Evolutionary conservation across 2,113 vertebrate genomes (phyloP).

Genomic region (Motacilla tschutschensis): DNA sequence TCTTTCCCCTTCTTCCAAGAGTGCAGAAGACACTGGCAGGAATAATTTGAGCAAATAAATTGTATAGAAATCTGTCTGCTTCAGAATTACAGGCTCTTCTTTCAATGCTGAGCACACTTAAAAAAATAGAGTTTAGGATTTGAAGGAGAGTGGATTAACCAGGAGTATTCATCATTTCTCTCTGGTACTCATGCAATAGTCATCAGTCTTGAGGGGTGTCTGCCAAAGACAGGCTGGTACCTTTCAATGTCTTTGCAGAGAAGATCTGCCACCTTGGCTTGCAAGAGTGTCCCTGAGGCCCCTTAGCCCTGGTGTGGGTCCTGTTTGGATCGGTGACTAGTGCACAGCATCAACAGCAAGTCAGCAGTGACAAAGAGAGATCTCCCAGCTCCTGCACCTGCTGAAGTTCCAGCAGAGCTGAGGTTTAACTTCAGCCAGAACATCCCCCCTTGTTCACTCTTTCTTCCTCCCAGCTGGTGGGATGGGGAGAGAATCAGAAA

Average conservation of each 20-base stretch:
- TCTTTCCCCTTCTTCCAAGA: conserved; percentile 12
- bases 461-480: background rate
- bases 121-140: background rate
- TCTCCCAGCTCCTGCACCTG: background rate
- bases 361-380: background rate
- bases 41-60: conserved; percentile 18
- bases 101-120: background rate
- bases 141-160: background rate
- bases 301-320: background rate
- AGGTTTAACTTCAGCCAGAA: background rate
- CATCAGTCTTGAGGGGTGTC: background rate
- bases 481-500: background rate
- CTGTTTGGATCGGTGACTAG: background rate
- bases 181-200: background rate
- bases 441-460: background rate
- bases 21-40: background rate
- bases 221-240: background rate
- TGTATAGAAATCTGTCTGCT: conserved; percentile 11
- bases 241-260: background rate
- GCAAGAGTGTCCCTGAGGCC: background rate
- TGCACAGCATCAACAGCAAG: background rate
- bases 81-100: conserved; percentile 9
- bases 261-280: background rate
- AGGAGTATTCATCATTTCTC: background rate
- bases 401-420: background rate